These are phyloP conservation scores for Zeus faber DNA, from an alignment of 2,113 vertebrate genomes.

Conservation along the genomic window DNA sequence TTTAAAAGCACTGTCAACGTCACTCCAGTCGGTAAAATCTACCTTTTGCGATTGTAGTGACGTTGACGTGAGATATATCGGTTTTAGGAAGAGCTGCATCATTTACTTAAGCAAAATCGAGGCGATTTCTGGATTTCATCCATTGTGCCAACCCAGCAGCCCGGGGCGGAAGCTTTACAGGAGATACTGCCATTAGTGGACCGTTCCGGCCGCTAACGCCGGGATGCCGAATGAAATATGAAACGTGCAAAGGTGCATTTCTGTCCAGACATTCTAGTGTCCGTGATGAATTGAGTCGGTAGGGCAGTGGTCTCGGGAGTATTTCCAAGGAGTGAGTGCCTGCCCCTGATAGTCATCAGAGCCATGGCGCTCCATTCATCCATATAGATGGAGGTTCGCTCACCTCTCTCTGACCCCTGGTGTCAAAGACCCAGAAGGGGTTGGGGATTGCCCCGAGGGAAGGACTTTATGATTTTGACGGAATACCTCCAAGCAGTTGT, in stretches of 20 bases:
- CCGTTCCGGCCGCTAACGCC: slow-evolving; percentile 61
- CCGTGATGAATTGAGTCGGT: slow-evolving; percentile 73
- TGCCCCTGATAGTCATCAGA: slow-evolving; percentile 65
- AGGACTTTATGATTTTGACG: slow-evolving; percentile 59
- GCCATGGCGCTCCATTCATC: slow-evolving; percentile 43
- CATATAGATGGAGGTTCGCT: slow-evolving; percentile 58
- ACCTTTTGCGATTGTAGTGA: too few species aligned
- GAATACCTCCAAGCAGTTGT: too few species aligned
- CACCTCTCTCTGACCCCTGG: slow-evolving; percentile 63
- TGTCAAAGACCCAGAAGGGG: slow-evolving; percentile 44
- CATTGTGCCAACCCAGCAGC: too few species aligned
- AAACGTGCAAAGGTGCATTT: slow-evolving; percentile 64
- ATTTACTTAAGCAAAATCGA: too few species aligned
- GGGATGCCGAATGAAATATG: slow-evolving; percentile 72
- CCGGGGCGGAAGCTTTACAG: too few species aligned
- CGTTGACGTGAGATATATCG: too few species aligned
- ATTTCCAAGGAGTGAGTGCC: slow-evolving; percentile 55
- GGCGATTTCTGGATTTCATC: too few species aligned
- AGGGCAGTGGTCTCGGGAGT: slow-evolving; percentile 41
- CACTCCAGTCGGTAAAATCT: too few species aligned
- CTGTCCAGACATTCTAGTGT: slow-evolving; percentile 67
- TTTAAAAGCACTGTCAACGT: too few species aligned
- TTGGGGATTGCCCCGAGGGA: slow-evolving; percentile 19
- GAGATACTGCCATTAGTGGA: too few species aligned
- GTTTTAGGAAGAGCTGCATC: too few species aligned